These are phyloP conservation scores for Rhagoletis pomonella DNA, from an alignment of 1,140 invertebrate species.

Conservation along the genomic window DNA sequence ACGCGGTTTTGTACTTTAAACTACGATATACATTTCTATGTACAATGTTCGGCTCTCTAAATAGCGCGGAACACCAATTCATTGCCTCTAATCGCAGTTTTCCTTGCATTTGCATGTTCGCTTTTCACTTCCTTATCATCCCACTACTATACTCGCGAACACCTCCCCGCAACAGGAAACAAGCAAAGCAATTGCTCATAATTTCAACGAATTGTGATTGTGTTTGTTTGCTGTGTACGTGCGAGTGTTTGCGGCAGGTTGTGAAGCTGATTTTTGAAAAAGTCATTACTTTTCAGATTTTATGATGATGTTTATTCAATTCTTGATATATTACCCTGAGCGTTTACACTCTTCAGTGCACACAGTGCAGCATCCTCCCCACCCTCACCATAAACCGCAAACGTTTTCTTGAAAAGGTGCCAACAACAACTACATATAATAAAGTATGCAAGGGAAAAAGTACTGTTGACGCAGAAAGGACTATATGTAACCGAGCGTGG, in stretches of 20 bases:
- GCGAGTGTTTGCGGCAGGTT: neutral
- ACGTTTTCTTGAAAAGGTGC: conserved; percentile 37
- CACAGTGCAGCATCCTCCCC: neutral
- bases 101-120: too few relatives aligned
- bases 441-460: neutral
- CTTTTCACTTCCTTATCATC: too few relatives aligned
- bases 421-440: conserved; percentile 27
- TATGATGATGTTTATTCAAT: conserved; percentile 57
- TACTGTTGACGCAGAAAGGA: neutral
- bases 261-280: conserved; percentile 51
- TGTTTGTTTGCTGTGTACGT: neutral
- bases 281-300: conserved; percentile 56
- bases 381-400: conserved; percentile 11
- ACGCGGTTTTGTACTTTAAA: too few relatives aligned
- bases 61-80: too few relatives aligned
- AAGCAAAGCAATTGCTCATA: neutral
- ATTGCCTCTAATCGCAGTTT: too few relatives aligned
- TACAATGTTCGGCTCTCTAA: too few relatives aligned
- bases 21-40: too few relatives aligned
- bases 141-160: too few relatives aligned
- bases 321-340: conserved; percentile 50
- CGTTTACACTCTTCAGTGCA: conserved; percentile 8
- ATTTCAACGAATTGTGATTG: conserved; percentile 5
- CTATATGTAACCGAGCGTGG: neutral
- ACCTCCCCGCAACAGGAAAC: neutral